These are phyloP conservation scores for Margaritifera margaritifera DNA, from an alignment of 2,888 invertebrate genomes.

Conservation along the genomic window DNA sequence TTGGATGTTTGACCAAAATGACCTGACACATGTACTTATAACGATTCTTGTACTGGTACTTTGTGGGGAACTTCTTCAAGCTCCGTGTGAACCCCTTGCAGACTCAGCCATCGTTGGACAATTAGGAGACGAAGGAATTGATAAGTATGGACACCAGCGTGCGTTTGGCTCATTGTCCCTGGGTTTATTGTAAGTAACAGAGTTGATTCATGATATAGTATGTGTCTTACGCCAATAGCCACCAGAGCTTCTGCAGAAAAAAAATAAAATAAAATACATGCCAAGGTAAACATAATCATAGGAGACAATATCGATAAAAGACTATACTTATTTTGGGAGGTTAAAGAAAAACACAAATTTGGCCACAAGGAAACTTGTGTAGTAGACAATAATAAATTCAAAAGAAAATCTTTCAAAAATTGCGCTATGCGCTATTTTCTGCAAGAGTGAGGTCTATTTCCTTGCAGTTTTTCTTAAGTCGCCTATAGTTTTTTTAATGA, in stretches of 20 bases:
- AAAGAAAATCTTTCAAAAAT: too few relatives aligned
- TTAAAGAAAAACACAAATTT: too few relatives aligned
- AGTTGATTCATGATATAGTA: too few relatives aligned
- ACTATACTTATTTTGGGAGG: too few relatives aligned
- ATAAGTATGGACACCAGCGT: slow-evolving; percentile 23
- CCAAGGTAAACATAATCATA: neutral
- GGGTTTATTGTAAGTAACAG: slow-evolving; percentile 19
- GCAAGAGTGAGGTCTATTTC: too few relatives aligned
- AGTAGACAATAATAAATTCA: too few relatives aligned
- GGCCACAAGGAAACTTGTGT: too few relatives aligned
- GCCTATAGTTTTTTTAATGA: too few relatives aligned
- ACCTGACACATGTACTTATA: slow-evolving; percentile 6
- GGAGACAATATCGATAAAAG: neutral
- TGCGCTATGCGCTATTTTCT: too few relatives aligned
- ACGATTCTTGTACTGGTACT: slow-evolving; percentile 13
- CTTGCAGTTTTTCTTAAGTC: too few relatives aligned
- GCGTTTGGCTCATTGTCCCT: slow-evolving; percentile 21
- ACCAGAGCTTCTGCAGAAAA: too few relatives aligned
- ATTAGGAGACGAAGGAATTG: slow-evolving; percentile 17
- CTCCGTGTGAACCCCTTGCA: slow-evolving; percentile 18
- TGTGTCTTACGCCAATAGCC: too few relatives aligned
- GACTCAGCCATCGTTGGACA: slow-evolving; percentile 23
- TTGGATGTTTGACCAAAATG: slow-evolving; percentile 17
- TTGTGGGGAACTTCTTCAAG: slow-evolving; percentile 20
- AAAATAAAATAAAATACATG: neutral